Percentiles rank a stretch among this genome's conserved stretches.
phyloP scores from a whole-genome alignment of 2,888 invertebrate genomes.

The Callyntrura guangdongensis region DNA sequence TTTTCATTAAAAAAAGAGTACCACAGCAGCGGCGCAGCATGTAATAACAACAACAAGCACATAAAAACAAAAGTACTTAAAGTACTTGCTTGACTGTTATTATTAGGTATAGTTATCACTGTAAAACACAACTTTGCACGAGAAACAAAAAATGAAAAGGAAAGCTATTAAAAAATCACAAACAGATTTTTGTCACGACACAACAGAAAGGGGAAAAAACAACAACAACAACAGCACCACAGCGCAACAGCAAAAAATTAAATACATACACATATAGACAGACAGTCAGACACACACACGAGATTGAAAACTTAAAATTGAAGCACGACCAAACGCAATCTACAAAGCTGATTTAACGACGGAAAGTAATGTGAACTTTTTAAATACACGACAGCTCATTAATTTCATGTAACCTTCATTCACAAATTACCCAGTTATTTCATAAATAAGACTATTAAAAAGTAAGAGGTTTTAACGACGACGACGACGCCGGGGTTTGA shows the following conservation, averaged over 20 bases:
- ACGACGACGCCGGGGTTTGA: neutral
- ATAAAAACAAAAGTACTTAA: neutral
- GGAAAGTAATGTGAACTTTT: neutral
- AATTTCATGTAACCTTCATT: constrained; percentile 20
- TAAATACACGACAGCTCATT: constrained; percentile 45
- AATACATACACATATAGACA: no score
- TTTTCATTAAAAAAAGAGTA: neutral
- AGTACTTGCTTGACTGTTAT: neutral
- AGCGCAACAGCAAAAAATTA: neutral
- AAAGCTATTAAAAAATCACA: neutral
- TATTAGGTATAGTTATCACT: neutral
- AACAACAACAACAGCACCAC: neutral
- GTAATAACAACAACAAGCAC: no score
- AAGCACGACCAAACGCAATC: constrained; percentile 16
- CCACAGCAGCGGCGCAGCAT: neutral
- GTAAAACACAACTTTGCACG: neutral
- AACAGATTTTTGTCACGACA: neutral
- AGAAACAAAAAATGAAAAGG: neutral
- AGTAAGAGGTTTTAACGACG: neutral
- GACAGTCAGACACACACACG: neutral
- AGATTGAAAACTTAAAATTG: neutral
- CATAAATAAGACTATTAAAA: constrained; percentile 31
- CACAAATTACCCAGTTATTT: constrained; percentile 34
- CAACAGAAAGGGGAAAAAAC: neutral
- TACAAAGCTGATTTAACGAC: neutral